phyloP scores from a whole-genome alignment of 1,140 invertebrate genomes.

The Panagrolaimus sp. region DNA sequence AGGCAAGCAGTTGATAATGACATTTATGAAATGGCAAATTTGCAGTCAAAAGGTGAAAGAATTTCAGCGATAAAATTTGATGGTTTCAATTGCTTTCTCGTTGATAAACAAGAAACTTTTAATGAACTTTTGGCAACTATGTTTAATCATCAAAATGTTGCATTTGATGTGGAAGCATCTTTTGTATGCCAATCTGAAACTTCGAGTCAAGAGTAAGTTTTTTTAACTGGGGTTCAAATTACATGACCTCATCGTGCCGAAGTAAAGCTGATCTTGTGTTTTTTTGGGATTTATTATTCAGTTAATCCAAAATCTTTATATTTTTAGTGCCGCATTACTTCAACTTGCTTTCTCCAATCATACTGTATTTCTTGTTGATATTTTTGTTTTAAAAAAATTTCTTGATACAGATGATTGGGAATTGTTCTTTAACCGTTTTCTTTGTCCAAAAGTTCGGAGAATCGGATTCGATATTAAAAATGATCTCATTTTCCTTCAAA shows the following conservation, averaged over 20 bases:
- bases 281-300: not conserved
- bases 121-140: too few relatives aligned
- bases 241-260: too few relatives aligned
- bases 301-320: not conserved
- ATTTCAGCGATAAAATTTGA: too few relatives aligned
- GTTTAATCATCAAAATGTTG: not conserved
- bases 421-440: not conserved
- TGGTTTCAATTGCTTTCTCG: too few relatives aligned
- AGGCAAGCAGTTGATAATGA: too few relatives aligned
- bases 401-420: not conserved
- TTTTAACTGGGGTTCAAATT: too few relatives aligned
- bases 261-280: not conserved
- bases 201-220: conserved; percentile 2
- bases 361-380: not conserved
- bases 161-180: conserved; percentile 1
- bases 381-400: not conserved
- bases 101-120: too few relatives aligned
- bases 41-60: too few relatives aligned
- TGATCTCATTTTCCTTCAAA: not conserved
- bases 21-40: too few relatives aligned
- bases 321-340: not conserved
- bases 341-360: not conserved
- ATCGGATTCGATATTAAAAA: conserved; percentile 3
- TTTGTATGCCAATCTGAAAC: not conserved
- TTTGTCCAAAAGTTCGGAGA: not conserved